Conservation (phyloP, 2,113 vertebrate species). For the Aviceda subcristata region DNA sequence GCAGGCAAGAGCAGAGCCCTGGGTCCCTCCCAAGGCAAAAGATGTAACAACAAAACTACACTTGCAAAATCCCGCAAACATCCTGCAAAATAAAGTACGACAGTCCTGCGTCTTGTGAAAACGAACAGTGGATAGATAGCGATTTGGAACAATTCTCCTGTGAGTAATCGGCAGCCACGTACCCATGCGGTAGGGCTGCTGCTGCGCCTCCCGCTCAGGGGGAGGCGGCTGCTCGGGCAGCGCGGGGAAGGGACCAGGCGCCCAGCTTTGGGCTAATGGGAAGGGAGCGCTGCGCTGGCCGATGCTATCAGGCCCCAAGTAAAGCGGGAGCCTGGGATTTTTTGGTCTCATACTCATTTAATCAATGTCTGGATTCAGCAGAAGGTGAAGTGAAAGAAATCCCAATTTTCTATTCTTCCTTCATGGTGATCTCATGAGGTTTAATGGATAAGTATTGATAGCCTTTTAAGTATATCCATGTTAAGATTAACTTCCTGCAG, state of each 20-base stretch:
- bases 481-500: background rate
- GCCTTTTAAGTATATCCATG: background rate
- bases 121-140: background rate
- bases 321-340: background rate
- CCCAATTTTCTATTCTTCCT: background rate
- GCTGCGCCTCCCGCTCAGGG: background rate
- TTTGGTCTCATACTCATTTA: background rate
- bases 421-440: background rate
- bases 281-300: background rate
- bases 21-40: background rate
- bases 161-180: background rate
- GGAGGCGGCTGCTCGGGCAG: background rate
- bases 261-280: background rate
- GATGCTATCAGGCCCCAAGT: background rate
- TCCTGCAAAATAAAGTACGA: rapidly evolving
- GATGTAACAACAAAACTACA: background rate
- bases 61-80: background rate
- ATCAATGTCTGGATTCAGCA: background rate
- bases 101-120: background rate
- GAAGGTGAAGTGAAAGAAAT: background rate
- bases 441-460: background rate
- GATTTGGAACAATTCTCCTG: background rate
- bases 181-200: background rate
- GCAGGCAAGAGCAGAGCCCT: background rate
- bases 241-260: background rate